Evolutionary conservation across 1,140 invertebrate genomes (phyloP), one percentile per base, ranked within the genome.

Genomic region (Drosophila carrolli): DNA sequence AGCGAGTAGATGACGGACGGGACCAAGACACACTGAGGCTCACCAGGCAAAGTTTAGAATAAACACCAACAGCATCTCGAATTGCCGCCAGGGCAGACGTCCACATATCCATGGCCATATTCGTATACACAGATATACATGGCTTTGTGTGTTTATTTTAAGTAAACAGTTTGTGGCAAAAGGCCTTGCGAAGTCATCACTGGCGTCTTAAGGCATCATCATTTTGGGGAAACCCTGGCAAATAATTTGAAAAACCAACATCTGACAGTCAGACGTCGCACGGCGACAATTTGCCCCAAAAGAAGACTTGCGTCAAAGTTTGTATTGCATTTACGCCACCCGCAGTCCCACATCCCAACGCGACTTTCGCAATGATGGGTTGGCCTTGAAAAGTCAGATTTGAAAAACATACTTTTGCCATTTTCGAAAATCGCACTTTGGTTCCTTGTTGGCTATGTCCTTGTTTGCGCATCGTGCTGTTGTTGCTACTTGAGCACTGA

Each of bases 311-410:
- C 58, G 61, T 48, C 43, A 61, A 86, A 86, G 82, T 86, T 86
- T 67, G 57, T 48, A 27, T 16, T 75, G 71, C 48, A 51, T 16
- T 48, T 47, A 38, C 48, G 19, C 19, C 44, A 23, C 29, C 13
- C 16, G 10, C n/a, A 19, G 16, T 2, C 38, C 16, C 32, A 23
- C 23, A 35, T 40, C 35, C 23, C 4, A 23, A 8, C 37, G 14
- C 61, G 9, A 29, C 46, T 74, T 57, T 27, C 56, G 60, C 47
- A 19, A n/a, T 16, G 29, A 16, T 29, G 60, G 23, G 44, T 79
- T 83, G 70, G 76, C 84, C 84, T 83, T 88, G 82, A 90, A 91
- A 81, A 91, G 88, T 91, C 83, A 81, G 82, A 78, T 90, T 90
- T 90, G 73, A 50, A 84, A 86, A 90, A 90, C 88, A 90, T 74